A percentile compares a stretch with the other conserved stretches of the same genome.
Evolutionary conservation across 2,113 vertebrate species (phyloP).

Genomic region (Gavialis gangeticus): DNA sequence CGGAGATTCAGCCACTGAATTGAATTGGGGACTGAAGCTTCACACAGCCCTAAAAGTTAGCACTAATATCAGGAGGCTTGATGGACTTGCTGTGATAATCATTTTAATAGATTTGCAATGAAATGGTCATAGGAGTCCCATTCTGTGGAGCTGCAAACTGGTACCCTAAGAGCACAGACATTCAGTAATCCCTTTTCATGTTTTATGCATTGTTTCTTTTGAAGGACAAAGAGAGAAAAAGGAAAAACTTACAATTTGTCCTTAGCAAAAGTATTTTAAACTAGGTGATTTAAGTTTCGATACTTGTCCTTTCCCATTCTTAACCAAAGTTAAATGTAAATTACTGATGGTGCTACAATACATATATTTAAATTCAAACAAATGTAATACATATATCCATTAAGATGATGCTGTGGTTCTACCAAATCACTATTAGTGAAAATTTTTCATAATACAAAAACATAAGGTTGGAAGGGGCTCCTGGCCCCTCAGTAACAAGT

Average conservation of each 20-base stretch:
- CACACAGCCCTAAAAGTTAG: neutral
- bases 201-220: neutral
- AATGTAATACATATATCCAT: neutral
- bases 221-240: neutral
- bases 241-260: neutral
- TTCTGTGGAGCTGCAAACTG: conserved; percentile 24
- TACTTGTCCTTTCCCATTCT: neutral
- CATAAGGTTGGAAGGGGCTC: neutral
- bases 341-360: neutral
- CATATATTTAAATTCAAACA: conserved; percentile 2
- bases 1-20: no score
- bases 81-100: neutral
- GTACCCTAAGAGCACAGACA: neutral
- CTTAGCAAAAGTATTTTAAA: neutral
- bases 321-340: neutral
- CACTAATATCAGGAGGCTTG: no score
- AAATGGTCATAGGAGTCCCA: neutral
- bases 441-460: neutral
- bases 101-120: neutral
- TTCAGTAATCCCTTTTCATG: neutral
- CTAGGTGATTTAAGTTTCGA: neutral
- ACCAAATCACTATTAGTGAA: neutral
- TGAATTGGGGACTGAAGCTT: no score
- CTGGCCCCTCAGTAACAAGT: neutral
- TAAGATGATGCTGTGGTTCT: neutral